Conservation (phyloP, 1,140 invertebrate genomes). For the Heliconius melpomene region DNA sequence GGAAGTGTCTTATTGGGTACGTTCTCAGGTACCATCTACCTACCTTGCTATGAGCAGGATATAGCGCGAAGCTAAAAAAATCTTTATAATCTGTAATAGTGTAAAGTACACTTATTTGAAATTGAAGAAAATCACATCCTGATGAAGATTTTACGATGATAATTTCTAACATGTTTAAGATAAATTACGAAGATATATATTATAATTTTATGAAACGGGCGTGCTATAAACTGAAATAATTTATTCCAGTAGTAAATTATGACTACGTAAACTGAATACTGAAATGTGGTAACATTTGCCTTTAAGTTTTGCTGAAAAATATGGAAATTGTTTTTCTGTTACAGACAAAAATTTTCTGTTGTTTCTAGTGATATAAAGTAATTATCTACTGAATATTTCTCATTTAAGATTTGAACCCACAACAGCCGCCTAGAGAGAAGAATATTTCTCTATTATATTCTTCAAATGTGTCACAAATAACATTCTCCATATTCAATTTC, state of each 20-base stretch:
- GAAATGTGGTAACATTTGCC: neutral
- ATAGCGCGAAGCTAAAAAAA: too few species aligned
- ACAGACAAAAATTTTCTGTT: neutral
- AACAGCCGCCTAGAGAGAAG: neutral
- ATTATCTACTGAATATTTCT: too few species aligned
- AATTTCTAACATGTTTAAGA: neutral
- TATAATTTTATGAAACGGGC: neutral
- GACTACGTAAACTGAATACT: slow-evolving; percentile 2
- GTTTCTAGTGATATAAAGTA: neutral
- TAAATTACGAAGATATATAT: neutral
- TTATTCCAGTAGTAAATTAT: slow-evolving; percentile 2
- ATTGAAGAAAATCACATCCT: neutral
- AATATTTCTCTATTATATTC: neutral
- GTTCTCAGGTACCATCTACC: too few species aligned
- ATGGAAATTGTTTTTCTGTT: neutral
- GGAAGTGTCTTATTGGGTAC: too few species aligned
- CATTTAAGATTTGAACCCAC: neutral
- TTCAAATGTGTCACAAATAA: neutral
- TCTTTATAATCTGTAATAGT: too few species aligned
- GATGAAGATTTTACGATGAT: neutral
- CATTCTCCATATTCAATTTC: neutral
- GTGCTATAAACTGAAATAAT: neutral
- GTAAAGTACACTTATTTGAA: too few species aligned
- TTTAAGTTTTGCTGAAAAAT: neutral
- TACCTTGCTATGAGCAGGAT: too few species aligned